Evolutionary conservation across 1,140 invertebrate species (phyloP), one percentile per base, ranked within the genome.

Genomic region (Chrysomallon squamiferum): DNA sequence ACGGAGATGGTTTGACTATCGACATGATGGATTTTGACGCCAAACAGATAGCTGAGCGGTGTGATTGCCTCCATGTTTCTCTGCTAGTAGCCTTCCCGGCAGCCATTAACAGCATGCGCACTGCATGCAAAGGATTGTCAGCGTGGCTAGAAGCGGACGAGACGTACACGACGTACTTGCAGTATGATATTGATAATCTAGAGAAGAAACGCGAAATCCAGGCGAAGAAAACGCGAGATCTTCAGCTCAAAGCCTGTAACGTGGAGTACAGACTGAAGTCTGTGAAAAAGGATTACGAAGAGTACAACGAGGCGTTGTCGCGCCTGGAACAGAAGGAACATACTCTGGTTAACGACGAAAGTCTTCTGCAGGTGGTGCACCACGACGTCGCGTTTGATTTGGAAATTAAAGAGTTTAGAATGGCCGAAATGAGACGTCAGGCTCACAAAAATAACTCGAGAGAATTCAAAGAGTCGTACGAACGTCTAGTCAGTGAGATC

Each of bases 121-220:
- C 72, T 45, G 77, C 75, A 1, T 69, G 68, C 62, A 43, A 63
- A 27, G 77, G 67, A 29, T 52, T 79, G 7, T 52, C 66, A 38
- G 63, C 69, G 45, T 80, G 78, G 78, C 27, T 80, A 9, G 65
- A 73, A 20, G 73, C 72, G 6, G 78, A 80, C 43, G 64, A 61
- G 32, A 38, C 41, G 25, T 80, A 80, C 56, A 63, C 72, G 0
- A 61, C 68, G 9, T 79, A 70, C 65, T 52, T 80, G 13, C 59
- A 65, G 33, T 54, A 47, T 54, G 78, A 80, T 58, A 69, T 79
- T 50, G 50, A 38, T 11, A 75, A 78, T 32, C 32, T 80, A 57
- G 72, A 73, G 50, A 54, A 62, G 52, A 74, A 75, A 33, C 58
- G 64, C 32, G 68, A 68, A 1, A 33, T 27, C 0, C 71, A 76